These are phyloP conservation scores for Istiophorus platypterus DNA, from an alignment of 2,113 vertebrate genomes.

Conservation along the genomic window DNA sequence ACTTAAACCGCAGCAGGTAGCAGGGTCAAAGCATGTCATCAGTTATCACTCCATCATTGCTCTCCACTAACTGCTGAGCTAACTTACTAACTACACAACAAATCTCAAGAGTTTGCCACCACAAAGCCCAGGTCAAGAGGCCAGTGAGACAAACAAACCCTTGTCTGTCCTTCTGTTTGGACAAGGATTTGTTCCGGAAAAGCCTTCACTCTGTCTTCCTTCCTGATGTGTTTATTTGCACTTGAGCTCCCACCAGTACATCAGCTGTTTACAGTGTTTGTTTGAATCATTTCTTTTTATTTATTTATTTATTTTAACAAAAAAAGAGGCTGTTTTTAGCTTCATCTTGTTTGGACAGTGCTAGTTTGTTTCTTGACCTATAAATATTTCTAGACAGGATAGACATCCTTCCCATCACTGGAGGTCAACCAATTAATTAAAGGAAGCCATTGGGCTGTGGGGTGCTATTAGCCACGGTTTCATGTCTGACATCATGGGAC, in stretches of 20 bases:
- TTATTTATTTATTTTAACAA: background rate
- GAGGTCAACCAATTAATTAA: slow-evolving; percentile 41
- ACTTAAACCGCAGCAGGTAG: slow-evolving; percentile 4
- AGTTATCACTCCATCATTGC: slow-evolving; percentile 23
- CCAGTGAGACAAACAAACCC: slow-evolving; percentile 62
- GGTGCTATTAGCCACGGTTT: slow-evolving; percentile 30
- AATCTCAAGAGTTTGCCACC: slow-evolving; percentile 43
- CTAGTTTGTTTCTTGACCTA: slow-evolving; percentile 60
- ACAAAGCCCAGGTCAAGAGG: slow-evolving; percentile 68
- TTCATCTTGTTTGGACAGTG: slow-evolving; percentile 64
- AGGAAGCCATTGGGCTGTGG: slow-evolving; percentile 30
- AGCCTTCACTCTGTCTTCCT: slow-evolving; percentile 66
- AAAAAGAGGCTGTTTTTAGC: slow-evolving; percentile 36
- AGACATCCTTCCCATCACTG: slow-evolving; percentile 70
- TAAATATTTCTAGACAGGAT: slow-evolving; percentile 60
- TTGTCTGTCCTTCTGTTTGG: slow-evolving; percentile 68
- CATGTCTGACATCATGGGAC: background rate
- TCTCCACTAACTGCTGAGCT: slow-evolving; percentile 30
- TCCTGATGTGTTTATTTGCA: slow-evolving; percentile 77
- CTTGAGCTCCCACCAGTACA: slow-evolving; percentile 56
- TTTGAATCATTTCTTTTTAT: slow-evolving; percentile 63
- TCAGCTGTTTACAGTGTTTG: slow-evolving; percentile 70
- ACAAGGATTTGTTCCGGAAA: slow-evolving; percentile 72
- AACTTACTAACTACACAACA: slow-evolving; percentile 58
- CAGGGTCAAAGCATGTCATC: slow-evolving; percentile 3